Evolutionary conservation across 2,888 invertebrate species (phyloP).

Genomic region (Leucophora obtusa): DNA sequence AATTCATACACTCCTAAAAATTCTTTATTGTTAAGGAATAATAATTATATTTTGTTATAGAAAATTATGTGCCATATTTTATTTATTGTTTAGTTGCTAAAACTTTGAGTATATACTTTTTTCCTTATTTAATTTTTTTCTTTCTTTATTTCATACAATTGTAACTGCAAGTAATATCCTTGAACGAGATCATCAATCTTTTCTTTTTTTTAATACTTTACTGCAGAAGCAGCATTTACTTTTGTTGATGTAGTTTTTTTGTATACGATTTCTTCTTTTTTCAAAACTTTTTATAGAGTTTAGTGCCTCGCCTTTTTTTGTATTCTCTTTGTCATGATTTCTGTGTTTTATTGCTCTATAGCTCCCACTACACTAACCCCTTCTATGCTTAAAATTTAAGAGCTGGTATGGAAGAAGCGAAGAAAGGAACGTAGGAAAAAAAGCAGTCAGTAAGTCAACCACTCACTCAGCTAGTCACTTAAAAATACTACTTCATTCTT

Average conservation of each 20-base stretch:
- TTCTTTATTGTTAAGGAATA: neutral
- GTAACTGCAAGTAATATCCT: constrained; percentile 70
- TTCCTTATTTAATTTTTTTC: neutral
- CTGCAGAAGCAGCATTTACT: constrained; percentile 38
- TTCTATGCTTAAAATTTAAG: neutral
- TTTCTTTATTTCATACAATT: constrained; percentile 1
- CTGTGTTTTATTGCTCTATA: constrained; percentile 15
- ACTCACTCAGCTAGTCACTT: constrained; percentile 43
- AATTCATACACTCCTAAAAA: too few species aligned
- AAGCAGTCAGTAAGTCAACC: constrained; percentile 60
- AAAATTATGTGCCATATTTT: neutral
- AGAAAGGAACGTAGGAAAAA: neutral
- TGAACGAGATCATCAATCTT: constrained; percentile 76
- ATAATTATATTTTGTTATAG: neutral
- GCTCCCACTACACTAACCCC: constrained; percentile 51
- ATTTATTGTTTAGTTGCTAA: neutral
- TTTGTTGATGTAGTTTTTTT: constrained; percentile 27
- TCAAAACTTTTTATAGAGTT: constrained; percentile 9
- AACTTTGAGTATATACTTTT: neutral
- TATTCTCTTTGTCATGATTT: constrained; percentile 37
- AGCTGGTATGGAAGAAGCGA: neutral
- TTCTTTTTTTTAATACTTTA: constrained; percentile 59
- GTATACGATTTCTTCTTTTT: constrained; percentile 1
- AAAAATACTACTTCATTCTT: constrained; percentile 38
- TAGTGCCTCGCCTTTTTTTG: constrained; percentile 50